Evolutionary conservation across 2,113 vertebrate genomes (phyloP).

Genomic region (Myiozetetes cayanensis): DNA sequence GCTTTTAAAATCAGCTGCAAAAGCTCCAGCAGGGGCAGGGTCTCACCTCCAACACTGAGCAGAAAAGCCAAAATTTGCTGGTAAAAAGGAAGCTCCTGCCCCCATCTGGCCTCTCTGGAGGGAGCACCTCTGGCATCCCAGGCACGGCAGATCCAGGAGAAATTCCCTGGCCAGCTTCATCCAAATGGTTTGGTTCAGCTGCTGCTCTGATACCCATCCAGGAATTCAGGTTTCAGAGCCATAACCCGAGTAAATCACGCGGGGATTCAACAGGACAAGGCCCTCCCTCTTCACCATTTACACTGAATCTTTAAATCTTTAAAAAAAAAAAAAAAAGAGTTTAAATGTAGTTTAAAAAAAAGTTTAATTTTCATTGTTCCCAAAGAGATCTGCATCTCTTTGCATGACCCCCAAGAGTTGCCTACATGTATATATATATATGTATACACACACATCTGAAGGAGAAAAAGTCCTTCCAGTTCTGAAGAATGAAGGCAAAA

Average conservation of each 20-base stretch:
- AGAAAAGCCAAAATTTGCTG: neutral
- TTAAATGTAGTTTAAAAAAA: too few relatives aligned
- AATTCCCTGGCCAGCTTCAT: neutral
- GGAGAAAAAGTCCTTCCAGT: neutral
- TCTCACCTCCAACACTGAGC: neutral
- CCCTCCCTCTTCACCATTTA: neutral
- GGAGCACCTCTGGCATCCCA: neutral
- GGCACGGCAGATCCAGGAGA: neutral
- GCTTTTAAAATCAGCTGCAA: neutral
- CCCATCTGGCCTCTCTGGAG: slow-evolving; percentile 9
- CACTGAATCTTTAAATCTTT: neutral
- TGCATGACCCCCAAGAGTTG: accelerated
- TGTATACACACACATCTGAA: neutral
- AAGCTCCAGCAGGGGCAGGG: neutral
- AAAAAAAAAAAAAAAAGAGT: neutral
- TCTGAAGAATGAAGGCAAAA: neutral
- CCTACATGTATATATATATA: neutral
- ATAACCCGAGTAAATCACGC: neutral
- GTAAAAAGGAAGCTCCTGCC: slow-evolving; percentile 20
- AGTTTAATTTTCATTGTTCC: neutral
- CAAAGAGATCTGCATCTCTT: neutral
- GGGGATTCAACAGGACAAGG: neutral
- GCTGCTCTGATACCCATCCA: neutral
- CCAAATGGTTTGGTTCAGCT: neutral
- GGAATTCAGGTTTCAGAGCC: neutral